phyloP scores from a whole-genome alignment of 2,797 vertebrate genomes.

The Tapera naevia region DNA sequence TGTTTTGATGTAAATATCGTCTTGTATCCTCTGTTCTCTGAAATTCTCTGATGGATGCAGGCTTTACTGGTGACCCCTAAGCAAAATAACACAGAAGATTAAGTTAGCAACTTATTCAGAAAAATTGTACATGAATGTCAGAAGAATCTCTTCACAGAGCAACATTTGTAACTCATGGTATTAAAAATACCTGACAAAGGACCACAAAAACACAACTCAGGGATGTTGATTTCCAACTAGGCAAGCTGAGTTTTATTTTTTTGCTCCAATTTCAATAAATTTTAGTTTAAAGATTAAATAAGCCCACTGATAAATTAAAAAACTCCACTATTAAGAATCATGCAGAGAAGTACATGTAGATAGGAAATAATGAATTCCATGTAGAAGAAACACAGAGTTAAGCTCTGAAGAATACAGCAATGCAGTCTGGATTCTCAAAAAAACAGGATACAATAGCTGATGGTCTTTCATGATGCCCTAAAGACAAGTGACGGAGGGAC shows the following conservation, averaged over 20 bases:
- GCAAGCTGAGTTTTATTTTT: neutral
- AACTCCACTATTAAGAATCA: neutral
- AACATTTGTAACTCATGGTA: neutral
- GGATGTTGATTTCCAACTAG: neutral
- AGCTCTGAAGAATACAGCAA: neutral
- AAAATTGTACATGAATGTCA: neutral
- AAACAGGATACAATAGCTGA: neutral
- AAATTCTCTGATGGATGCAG: constrained; percentile 71
- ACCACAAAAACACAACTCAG: neutral
- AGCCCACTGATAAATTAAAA: neutral
- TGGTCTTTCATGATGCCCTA: neutral
- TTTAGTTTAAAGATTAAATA: neutral
- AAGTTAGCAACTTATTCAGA: neutral
- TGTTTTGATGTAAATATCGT: constrained; percentile 77
- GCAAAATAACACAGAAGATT: constrained; percentile 5
- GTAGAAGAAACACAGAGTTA: neutral
- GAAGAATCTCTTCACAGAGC: neutral
- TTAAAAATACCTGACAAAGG: neutral
- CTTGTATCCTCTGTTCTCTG: constrained; percentile 82
- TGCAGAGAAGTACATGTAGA: neutral
- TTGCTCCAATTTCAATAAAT: neutral
- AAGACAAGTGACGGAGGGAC: neutral
- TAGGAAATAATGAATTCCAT: neutral
- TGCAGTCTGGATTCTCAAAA: neutral
- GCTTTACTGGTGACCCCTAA: constrained; percentile 85